Evolutionary conservation across 2,797 vertebrate genomes (phyloP), one percentile per base, ranked within the genome.

Genomic region (Acanthurus lineatus): DNA sequence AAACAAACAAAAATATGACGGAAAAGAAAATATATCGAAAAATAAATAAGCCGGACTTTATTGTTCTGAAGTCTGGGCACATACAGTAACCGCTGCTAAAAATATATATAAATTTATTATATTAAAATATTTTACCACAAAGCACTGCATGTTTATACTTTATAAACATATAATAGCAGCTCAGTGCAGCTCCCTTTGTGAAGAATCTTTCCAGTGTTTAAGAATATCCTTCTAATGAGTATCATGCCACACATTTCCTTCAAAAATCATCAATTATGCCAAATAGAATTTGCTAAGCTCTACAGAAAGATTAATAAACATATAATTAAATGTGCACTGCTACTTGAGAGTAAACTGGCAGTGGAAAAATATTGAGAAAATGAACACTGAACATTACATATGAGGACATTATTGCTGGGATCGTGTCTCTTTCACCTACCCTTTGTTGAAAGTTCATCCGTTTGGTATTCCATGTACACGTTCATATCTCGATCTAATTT

Each of bases 401-500:
- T 22, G 0, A 67, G 11, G 4, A 57, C 0, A 40, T 32, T 14
- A 4, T 5, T 51, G 28, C 32, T 52, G 4, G 4, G 6, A 16
- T 45, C 3, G 19, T 65, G 8, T 35, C 4, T 60, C 4, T 35
- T 68, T 2, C 0, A 63, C 70, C 79, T 91, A 98, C 97, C 96
- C 93, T 93, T 81, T 19, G 20, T 0, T 48, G 81, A 60, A 80
- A 98, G 98, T 5, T 95, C 93, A 1, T 90, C 93, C 0, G 97
- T 96, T 81, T 98, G 97, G 0, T 77, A 89, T 73, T 65, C 91
- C 0, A 97, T 4, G 8, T 99, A 99, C 45, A 94, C 94, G 0
- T 84, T 79, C 92, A 99, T 91, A 1, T 98, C 97, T 12, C 93
- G 92, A 84, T 99, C 97, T 60, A 62, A 52, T 59, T 66, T 93